phyloP scores from a whole-genome alignment of 2,888 invertebrate genomes.

The Spodoptera picta region DNA sequence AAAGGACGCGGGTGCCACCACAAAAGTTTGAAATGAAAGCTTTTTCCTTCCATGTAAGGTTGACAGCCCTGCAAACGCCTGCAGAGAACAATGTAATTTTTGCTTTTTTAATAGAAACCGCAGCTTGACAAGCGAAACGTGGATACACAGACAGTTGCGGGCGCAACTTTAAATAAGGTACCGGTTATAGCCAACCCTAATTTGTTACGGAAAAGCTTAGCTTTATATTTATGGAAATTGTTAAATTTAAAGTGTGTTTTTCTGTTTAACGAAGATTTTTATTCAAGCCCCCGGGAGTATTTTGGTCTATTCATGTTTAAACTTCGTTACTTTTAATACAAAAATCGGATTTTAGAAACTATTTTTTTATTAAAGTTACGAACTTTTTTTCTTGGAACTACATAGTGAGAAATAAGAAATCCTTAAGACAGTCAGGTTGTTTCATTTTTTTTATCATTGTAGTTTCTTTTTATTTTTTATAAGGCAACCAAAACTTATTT shows the following conservation, averaged over 20 bases:
- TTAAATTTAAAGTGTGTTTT: slow-evolving; percentile 42
- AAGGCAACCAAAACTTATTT: too few species aligned
- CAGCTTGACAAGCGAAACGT: slow-evolving; percentile 62
- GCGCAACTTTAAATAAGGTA: slow-evolving; percentile 58
- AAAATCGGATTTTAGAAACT: too few species aligned
- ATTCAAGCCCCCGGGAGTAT: neutral
- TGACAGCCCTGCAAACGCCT: slow-evolving; percentile 64
- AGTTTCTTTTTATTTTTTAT: too few species aligned
- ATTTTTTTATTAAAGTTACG: too few species aligned
- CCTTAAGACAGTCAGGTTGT: too few species aligned
- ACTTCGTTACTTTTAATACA: slow-evolving; percentile 3
- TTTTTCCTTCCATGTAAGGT: slow-evolving; percentile 58
- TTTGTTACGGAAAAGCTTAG: slow-evolving; percentile 51
- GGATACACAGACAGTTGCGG: slow-evolving; percentile 58
- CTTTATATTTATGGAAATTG: slow-evolving; percentile 43
- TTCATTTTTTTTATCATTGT: too few species aligned
- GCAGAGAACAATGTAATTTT: slow-evolving; percentile 68
- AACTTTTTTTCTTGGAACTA: too few species aligned
- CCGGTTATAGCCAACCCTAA: slow-evolving; percentile 55
- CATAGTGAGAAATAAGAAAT: too few species aligned
- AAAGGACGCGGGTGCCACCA: slow-evolving; percentile 61
- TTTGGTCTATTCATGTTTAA: slow-evolving; percentile 10
- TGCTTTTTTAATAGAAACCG: slow-evolving; percentile 68
- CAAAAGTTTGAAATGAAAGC: slow-evolving; percentile 66
- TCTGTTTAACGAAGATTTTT: slow-evolving; percentile 24